Evolutionary conservation across 2,797 vertebrate genomes (phyloP).

Genomic region (Rhinoraja longicauda): DNA sequence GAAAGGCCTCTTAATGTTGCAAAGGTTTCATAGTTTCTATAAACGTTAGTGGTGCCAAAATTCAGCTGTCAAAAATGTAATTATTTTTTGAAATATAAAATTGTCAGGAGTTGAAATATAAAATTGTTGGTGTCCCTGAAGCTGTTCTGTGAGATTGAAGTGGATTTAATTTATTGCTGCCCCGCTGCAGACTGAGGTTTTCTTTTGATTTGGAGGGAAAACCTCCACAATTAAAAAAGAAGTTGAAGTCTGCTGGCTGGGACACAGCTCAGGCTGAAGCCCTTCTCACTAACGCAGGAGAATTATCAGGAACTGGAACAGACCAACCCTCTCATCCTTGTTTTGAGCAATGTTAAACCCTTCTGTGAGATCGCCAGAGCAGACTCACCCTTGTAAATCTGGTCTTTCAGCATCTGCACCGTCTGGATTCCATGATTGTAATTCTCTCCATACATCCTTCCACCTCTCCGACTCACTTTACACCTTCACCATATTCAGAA

Average conservation of each 20-base stretch:
- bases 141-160: background rate
- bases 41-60: background rate
- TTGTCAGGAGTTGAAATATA: background rate
- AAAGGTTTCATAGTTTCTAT: background rate
- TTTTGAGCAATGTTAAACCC: background rate
- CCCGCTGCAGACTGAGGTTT: background rate
- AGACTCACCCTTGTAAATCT: background rate
- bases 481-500: background rate
- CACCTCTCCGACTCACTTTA: background rate
- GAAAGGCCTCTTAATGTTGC: background rate
- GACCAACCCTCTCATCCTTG: background rate
- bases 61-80: background rate
- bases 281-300: too few species aligned
- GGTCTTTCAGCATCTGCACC: background rate
- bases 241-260: background rate
- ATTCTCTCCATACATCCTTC: background rate
- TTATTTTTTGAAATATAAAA: background rate
- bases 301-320: background rate
- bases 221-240: constrained; percentile 1
- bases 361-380: background rate
- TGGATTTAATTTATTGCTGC: background rate
- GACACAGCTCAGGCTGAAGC: background rate
- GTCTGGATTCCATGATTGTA: background rate
- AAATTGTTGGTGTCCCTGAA: background rate
- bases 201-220: background rate